Percentiles rank a stretch among this genome's conserved stretches.
Evolutionary conservation across 2,113 vertebrate species (phyloP).

Genomic region (Cottus gobio): DNA sequence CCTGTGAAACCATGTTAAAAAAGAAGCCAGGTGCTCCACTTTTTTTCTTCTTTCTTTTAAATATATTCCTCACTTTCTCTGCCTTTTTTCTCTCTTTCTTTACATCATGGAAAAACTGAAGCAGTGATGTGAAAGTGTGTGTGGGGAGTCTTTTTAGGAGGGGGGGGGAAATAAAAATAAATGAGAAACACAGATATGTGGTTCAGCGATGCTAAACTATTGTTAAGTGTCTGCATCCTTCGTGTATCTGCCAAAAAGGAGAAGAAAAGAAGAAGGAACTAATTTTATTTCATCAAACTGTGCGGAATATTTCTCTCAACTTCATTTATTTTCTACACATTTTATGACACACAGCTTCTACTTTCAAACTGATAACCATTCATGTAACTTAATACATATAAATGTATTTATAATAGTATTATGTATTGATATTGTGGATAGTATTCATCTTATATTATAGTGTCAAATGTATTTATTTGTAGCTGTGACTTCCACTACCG

Average conservation of each 20-base stretch:
- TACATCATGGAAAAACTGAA: conserved; percentile 45
- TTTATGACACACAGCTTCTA: not conserved
- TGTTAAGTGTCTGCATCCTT: conserved; percentile 5
- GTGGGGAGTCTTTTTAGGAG: not conserved
- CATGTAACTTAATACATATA: not conserved
- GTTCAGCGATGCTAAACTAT: conserved; percentile 49
- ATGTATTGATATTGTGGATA: not conserved
- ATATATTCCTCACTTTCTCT: conserved; percentile 33
- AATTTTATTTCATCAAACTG: not conserved
- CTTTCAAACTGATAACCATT: not conserved
- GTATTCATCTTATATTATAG: not conserved
- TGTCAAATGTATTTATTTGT: not conserved
- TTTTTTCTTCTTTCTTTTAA: conserved; percentile 64
- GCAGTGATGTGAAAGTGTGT: conserved; percentile 33
- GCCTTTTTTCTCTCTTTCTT: conserved; percentile 18
- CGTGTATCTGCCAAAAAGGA: not conserved
- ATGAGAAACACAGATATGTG: conserved; percentile 17
- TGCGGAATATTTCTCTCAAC: not conserved
- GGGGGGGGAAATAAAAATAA: not conserved
- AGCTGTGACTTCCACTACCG: not conserved
- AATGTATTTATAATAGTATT: not conserved
- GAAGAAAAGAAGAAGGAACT: not conserved
- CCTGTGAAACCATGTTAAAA: conserved; percentile 76
- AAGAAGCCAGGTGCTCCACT: conserved; percentile 80
- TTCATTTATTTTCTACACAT: not conserved